Evolutionary conservation across 2,888 invertebrate species (phyloP).

Genomic region (Monopis laevigella): DNA sequence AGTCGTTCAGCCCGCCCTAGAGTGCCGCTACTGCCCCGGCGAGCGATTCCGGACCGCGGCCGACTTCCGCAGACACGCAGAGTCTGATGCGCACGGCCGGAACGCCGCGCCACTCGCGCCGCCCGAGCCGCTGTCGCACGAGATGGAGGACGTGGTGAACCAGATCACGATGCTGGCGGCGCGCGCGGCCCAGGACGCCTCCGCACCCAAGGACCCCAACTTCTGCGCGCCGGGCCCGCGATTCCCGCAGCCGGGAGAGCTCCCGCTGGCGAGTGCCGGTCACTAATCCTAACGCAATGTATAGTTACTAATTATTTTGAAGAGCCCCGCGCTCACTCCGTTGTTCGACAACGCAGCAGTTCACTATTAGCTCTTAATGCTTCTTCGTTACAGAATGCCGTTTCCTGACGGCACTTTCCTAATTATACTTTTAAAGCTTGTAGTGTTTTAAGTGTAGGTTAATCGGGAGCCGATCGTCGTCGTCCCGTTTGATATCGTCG

Average conservation of each 20-base stretch:
- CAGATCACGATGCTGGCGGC: constrained; percentile 82
- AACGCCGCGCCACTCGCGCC: constrained; percentile 31
- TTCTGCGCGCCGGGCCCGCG: constrained; percentile 69
- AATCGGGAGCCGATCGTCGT: constrained; percentile 42
- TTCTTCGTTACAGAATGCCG: constrained; percentile 61
- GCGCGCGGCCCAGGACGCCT: constrained; percentile 74
- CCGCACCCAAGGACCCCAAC: constrained; percentile 62
- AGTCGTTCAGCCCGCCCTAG: constrained; percentile 78
- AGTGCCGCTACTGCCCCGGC: constrained; percentile 73
- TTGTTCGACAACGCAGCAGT: constrained; percentile 68
- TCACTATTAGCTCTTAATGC: constrained; percentile 67
- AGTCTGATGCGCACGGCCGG: constrained; percentile 62
- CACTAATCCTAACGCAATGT: constrained; percentile 64
- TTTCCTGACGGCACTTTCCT: constrained; percentile 53
- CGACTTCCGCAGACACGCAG: constrained; percentile 73
- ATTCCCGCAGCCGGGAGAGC: constrained; percentile 67
- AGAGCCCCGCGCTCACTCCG: constrained; percentile 61
- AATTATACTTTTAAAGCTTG: constrained; percentile 65
- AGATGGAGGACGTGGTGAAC: constrained; percentile 86
- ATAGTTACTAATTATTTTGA: constrained; percentile 61
- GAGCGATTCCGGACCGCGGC: constrained; percentile 68
- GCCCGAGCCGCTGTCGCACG: constrained; percentile 73
- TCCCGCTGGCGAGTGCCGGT: constrained; percentile 64
- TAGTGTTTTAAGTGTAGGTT: constrained; percentile 61
- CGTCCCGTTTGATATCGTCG: constrained; percentile 30